Evolutionary conservation across 2,797 vertebrate genomes (phyloP).

Genomic region (Salarias fasciatus): DNA sequence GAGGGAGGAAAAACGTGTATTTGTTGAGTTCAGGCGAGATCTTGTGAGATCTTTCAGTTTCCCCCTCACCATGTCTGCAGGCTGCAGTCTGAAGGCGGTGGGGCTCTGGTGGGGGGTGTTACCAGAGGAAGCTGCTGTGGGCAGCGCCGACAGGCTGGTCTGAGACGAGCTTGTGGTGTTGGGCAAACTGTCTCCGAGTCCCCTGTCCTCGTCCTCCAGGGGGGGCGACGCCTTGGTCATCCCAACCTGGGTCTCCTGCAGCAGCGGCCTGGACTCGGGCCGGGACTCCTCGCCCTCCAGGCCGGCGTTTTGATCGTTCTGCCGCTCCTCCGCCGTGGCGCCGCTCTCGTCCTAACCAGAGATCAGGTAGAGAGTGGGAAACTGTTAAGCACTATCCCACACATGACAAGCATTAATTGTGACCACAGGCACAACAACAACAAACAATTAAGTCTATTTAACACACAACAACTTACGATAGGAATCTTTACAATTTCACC

Average conservation of each 20-base stretch:
- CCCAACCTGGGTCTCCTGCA: constrained; percentile 80
- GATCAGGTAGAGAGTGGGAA: background rate
- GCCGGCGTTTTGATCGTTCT: constrained; percentile 79
- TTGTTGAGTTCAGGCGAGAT: too few relatives aligned
- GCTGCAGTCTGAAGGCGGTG: constrained; percentile 42
- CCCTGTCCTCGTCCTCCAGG: constrained; percentile 83
- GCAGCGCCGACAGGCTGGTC: constrained; percentile 82
- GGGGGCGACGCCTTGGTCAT: constrained; percentile 76
- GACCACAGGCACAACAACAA: background rate
- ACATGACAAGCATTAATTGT: too few relatives aligned
- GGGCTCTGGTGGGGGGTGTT: constrained; percentile 79
- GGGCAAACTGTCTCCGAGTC: constrained; percentile 85
- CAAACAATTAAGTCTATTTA: background rate
- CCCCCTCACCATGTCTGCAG: constrained; percentile 65
- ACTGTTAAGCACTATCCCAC: background rate
- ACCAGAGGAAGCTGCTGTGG: constrained; percentile 64
- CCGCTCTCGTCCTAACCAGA: constrained; percentile 68
- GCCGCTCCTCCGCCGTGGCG: constrained; percentile 78
- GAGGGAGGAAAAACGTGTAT: too few relatives aligned
- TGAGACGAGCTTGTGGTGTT: constrained; percentile 87
- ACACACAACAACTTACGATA: constrained; percentile 74
- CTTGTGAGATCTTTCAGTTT: background rate
- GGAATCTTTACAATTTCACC: constrained; percentile 81
- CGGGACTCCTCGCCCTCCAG: constrained; percentile 79
- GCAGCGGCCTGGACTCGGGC: constrained; percentile 77